Percentiles rank a stretch among this genome's conserved stretches.
Conservation (phyloP, 2,888 invertebrate genomes). For the Leuctra nigra region DNA sequence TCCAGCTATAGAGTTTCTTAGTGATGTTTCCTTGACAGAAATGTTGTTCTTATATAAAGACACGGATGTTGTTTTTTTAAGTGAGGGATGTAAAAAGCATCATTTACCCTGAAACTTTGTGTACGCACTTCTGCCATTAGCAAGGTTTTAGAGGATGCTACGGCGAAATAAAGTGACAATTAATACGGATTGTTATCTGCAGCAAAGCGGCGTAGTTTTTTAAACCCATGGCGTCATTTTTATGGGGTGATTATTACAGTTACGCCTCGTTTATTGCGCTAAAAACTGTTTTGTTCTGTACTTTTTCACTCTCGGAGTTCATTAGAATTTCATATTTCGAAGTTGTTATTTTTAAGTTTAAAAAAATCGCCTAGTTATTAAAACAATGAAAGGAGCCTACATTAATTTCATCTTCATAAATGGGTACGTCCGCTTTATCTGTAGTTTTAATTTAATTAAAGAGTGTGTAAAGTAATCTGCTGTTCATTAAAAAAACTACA, state of each 20-base stretch:
- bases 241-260: conserved; percentile 11
- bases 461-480: too few relatives aligned
- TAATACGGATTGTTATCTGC: conserved; percentile 13
- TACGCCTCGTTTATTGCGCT: conserved; percentile 4
- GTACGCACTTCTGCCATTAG: conserved; percentile 8
- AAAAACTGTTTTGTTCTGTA: too few relatives aligned
- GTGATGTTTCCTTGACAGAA: background rate
- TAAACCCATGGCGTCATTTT: conserved; percentile 4
- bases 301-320: too few relatives aligned
- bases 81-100: background rate
- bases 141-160: conserved; percentile 1
- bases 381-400: too few relatives aligned
- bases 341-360: too few relatives aligned
- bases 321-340: too few relatives aligned
- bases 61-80: background rate
- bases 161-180: conserved; percentile 10
- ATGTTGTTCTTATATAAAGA: background rate
- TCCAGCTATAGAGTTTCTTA: background rate
- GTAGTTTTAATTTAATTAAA: too few relatives aligned
- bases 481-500: too few relatives aligned
- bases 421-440: too few relatives aligned
- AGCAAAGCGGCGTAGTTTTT: background rate
- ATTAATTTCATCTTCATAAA: too few relatives aligned
- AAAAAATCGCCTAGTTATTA: too few relatives aligned
- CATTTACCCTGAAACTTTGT: background rate